Conservation (phyloP, 2,797 vertebrate genomes). For the Muscicapa striata region DNA sequence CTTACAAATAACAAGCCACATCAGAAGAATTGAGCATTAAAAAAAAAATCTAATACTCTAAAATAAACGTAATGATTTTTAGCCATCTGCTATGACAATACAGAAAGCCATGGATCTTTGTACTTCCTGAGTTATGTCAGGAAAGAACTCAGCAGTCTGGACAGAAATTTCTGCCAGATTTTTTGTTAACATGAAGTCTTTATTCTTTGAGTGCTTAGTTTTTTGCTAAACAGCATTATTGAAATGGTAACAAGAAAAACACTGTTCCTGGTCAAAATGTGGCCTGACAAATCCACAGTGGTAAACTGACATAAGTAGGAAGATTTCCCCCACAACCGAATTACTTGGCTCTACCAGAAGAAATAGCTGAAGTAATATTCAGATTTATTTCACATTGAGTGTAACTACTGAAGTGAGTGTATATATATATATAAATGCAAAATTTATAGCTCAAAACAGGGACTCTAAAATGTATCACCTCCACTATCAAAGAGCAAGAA, state of each 20-base stretch:
- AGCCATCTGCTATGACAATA: slow-evolving; percentile 11
- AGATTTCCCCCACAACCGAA: neutral
- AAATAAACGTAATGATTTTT: slow-evolving; percentile 27
- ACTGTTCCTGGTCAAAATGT: neutral
- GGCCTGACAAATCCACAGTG: neutral
- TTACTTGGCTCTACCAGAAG: neutral
- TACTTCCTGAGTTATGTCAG: neutral
- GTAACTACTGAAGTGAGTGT: neutral
- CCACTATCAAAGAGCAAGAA: neutral
- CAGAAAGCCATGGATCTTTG: slow-evolving; percentile 4
- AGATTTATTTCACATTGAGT: neutral
- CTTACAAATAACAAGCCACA: slow-evolving; percentile 9
- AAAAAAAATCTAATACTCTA: slow-evolving; percentile 28
- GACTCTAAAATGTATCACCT: neutral
- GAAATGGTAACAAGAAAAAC: neutral
- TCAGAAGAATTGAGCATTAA: neutral
- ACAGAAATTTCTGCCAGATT: slow-evolving; percentile 41
- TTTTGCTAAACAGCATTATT: neutral
- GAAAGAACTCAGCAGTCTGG: slow-evolving; percentile 20
- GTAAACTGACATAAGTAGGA: neutral
- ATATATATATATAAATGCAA: neutral
- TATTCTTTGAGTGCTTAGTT: neutral
- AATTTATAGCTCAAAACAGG: neutral
- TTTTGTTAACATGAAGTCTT: neutral
- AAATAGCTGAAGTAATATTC: neutral